Percentiles rank a stretch among this genome's conserved stretches.
phyloP scores from a whole-genome alignment of 2,113 vertebrate species.

The Cyprinodon brontotheroides region DNA sequence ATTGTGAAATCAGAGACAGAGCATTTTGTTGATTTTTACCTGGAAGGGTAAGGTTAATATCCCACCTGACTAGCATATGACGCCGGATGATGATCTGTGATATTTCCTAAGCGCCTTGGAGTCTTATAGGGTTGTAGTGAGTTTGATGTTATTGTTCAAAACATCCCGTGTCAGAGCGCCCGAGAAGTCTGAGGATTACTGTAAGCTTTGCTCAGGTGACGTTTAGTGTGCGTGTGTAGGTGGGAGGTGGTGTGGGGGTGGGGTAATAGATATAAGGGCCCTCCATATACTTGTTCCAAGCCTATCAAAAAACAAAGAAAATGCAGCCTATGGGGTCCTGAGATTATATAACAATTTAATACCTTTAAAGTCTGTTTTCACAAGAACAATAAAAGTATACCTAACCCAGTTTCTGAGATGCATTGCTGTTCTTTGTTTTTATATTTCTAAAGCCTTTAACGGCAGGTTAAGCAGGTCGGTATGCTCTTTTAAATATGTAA shows the following conservation, averaged over 20 bases:
- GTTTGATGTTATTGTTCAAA: conserved; percentile 77
- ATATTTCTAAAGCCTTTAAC: conserved; percentile 58
- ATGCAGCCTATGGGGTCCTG: conserved; percentile 69
- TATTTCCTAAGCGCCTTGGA: conserved; percentile 58
- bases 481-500: conserved; percentile 39
- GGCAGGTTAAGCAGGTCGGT: conserved; percentile 52
- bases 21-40: background rate
- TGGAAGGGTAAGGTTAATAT: conserved; percentile 13
- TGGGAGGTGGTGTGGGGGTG: background rate
- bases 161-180: conserved; percentile 72
- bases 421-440: conserved; percentile 52
- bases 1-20: conserved; percentile 10
- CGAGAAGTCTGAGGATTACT: conserved; percentile 74
- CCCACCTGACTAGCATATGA: conserved; percentile 36
- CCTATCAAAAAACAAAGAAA: conserved; percentile 52
- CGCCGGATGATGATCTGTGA: conserved; percentile 55
- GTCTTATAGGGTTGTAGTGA: conserved; percentile 68
- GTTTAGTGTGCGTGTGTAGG: conserved; percentile 31
- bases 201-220: conserved; percentile 76
- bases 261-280: conserved; percentile 69
- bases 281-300: conserved; percentile 66
- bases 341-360: conserved; percentile 58
- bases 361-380: conserved; percentile 68
- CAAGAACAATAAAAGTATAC: conserved; percentile 42
- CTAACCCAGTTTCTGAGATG: conserved; percentile 54